Evolutionary conservation across 2,113 vertebrate genomes (phyloP), one percentile per base, ranked within the genome.

Genomic region (Hippocampus zosterae): DNA sequence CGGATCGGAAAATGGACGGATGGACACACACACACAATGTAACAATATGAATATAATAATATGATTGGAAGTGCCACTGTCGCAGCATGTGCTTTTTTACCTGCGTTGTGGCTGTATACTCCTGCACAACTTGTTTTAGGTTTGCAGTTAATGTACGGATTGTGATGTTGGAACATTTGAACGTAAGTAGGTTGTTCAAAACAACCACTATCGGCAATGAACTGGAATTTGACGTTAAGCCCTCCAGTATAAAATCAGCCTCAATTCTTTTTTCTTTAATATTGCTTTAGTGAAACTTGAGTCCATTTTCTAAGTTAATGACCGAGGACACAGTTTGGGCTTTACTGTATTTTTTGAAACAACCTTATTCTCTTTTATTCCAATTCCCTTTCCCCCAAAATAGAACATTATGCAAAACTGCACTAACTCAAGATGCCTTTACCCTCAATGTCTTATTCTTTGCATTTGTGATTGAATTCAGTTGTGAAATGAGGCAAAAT

Each of bases 301-400:
- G 60, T 72, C 61, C 29, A 29, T 29, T 73, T 67, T 68, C 60
- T 84, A 78, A 88, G 69, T 82, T 78, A 87, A 85, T 84, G 71
- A 74, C 77, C 75, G 23, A 68, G 74, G 75, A 78, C 81, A 73
- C 71, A 73, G 67, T 75, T 75, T 69, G 57, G 33, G 13, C 25
- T 59, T 1, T 0, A 59, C 56, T 37, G 40, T 79, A 68, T 68
- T 11, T 41, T 80, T 78, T 77, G 79, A 73, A 65, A 65, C 67
- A 60, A 53, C 70, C 69, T 72, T 56, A 70, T 70, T 69, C 76
- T 59, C 41, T 15, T 18, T 8, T 18, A 29, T 27, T 79, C 42
- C 48, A 56, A 73, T 75, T 67, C 18, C 7, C 56, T 68, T 78
- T 77, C 67, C 63, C 64, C 59, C 53, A 60, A 80, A 70, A 15